Evolutionary conservation across 2,797 vertebrate species (phyloP), one percentile per base, ranked within the genome.

Genomic region (Melanotaenia nigrans): DNA sequence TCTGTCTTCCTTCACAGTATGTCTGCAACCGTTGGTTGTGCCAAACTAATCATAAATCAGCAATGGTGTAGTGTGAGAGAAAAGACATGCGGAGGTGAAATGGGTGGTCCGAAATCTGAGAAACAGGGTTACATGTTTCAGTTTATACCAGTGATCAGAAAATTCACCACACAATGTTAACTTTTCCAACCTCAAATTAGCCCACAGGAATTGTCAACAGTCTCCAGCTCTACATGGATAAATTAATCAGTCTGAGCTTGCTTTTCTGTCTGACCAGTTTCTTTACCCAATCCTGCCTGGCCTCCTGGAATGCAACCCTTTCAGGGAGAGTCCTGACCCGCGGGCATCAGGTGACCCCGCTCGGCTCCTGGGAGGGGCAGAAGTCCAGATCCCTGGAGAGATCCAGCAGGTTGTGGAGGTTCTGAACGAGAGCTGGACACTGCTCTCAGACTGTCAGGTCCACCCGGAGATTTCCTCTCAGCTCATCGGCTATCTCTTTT

Each of bases 401-500:
- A 81, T 95, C 56, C 74, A 82, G 66, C 75, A 86, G n/a, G 82
- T 95, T 9, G 75, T 94, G 85, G 86, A 87, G 38, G 88, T 94
- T 55, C 88, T 94, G 33, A 83, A 73, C 2, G 75, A 86, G 61
- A 92, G 90, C 18, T 78, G 92, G 85, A 83, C 60, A 4, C 86
- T 95, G 0, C 84, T 95, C 38, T 82, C 61, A 1, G 86, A 84
- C 67, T 92, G 89, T 60, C 92, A 91, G 68, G 85, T 95, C 62
- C 95, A 95, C 64, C 85, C 85, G 0, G 94, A 94, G 47, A 91
- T 96, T 58, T 91, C 86, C 25, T 87, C 91, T 0, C 95, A 96
- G 84, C 92, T 96, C 59, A 80, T 95, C 8, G 91, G 92, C 59
- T 96, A 95, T 83, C 88, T 96, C 68, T 94, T 95, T 91, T 96